Evolutionary conservation across 2,113 vertebrate genomes (phyloP).

Genomic region (Pluvianellus socialis): DNA sequence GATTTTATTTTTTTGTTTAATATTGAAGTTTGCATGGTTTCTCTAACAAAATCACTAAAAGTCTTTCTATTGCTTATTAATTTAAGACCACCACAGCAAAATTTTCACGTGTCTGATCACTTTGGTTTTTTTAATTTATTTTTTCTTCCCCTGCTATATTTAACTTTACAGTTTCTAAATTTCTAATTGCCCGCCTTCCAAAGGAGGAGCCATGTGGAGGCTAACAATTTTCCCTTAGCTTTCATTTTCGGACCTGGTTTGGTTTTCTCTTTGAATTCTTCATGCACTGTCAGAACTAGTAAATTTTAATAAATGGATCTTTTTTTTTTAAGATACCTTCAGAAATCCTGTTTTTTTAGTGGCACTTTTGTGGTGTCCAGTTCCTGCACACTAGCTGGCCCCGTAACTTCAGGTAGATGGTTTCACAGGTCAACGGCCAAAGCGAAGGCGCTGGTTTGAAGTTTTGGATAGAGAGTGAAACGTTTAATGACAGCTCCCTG

Average conservation of each 20-base stretch:
- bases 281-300: background rate
- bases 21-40: background rate
- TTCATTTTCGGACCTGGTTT: background rate
- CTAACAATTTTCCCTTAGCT: background rate
- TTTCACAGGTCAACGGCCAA: background rate
- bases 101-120: background rate
- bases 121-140: background rate
- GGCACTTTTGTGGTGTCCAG: background rate
- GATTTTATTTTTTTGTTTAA: background rate
- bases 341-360: background rate
- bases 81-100: background rate
- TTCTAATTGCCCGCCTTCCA: background rate
- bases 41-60: background rate
- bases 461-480: background rate
- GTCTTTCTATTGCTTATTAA: background rate
- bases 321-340: background rate
- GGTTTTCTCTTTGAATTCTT: background rate
- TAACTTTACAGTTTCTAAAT: background rate
- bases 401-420: background rate
- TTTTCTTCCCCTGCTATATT: background rate
- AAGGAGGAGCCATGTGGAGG: background rate
- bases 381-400: background rate
- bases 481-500: background rate
- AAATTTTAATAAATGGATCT: background rate
- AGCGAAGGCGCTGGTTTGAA: background rate